These are phyloP conservation scores for Teleopsis dalmanni DNA, from an alignment of 1,140 invertebrate species.

Conservation along the genomic window DNA sequence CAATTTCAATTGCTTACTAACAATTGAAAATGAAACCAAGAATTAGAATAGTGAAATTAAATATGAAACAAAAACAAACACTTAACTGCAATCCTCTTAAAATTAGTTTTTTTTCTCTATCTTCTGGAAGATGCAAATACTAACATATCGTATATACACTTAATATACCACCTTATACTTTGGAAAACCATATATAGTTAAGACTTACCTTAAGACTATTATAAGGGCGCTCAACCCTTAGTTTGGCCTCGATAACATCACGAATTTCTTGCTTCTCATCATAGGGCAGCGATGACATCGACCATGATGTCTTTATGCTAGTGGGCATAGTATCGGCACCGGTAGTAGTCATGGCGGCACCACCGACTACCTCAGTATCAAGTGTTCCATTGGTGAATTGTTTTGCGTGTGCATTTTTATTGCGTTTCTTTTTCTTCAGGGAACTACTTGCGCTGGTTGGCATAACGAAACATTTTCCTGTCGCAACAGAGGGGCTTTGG, in stretches of 20 bases:
- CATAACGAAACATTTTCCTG: background rate
- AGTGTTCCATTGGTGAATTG: too few relatives aligned
- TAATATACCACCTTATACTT: too few relatives aligned
- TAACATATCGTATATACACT: too few relatives aligned
- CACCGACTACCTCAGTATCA: background rate
- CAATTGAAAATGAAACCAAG: too few relatives aligned
- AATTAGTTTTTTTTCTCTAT: too few relatives aligned
- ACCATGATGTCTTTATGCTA: constrained; percentile 38
- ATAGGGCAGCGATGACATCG: constrained; percentile 38
- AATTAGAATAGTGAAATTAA: too few relatives aligned
- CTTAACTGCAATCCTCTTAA: too few relatives aligned
- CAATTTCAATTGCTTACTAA: too few relatives aligned
- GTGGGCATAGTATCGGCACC: constrained; percentile 3
- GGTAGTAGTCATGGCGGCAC: background rate
- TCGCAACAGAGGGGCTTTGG: background rate
- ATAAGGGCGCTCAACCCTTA: constrained; percentile 50
- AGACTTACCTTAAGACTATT: constrained; percentile 61
- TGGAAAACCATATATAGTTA: background rate
- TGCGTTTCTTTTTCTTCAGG: constrained; percentile 8
- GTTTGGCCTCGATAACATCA: constrained; percentile 35
- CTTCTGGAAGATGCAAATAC: too few relatives aligned
- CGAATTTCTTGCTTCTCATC: constrained; percentile 32
- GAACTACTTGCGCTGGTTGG: background rate
- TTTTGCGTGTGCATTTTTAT: too few relatives aligned
- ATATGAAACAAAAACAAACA: too few relatives aligned